Conservation (phyloP, 2,113 vertebrate genomes). For the Sinosuthora webbiana region DNA sequence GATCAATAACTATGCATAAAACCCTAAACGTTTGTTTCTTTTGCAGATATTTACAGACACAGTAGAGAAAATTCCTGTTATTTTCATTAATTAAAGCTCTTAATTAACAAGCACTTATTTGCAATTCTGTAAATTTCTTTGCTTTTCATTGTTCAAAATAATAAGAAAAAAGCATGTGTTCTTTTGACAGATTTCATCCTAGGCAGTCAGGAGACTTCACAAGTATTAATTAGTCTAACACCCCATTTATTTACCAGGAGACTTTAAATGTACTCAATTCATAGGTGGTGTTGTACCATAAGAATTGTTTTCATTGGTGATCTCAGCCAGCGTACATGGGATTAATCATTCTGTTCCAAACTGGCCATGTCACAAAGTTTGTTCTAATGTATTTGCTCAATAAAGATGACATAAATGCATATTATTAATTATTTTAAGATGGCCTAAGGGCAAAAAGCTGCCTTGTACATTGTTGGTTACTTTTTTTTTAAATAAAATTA, state of each 20-base stretch:
- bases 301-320: background rate
- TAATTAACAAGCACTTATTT: background rate
- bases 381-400: background rate
- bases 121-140: background rate
- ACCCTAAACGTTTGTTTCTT: background rate
- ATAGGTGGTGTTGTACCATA: background rate
- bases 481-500: background rate
- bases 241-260: background rate
- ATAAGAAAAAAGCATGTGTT: background rate
- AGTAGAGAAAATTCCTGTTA: background rate
- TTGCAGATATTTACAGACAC: background rate
- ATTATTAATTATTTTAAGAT: background rate
- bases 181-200: background rate
- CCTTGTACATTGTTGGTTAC: background rate
- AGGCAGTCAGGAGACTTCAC: background rate
- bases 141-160: background rate
- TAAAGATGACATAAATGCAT: background rate
- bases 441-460: background rate
- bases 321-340: background rate
- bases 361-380: background rate
- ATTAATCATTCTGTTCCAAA: background rate
- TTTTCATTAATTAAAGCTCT: background rate
- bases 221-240: slow-evolving; percentile 20
- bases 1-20: background rate
- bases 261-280: background rate